Evolutionary conservation across 2,113 vertebrate species (phyloP).

Genomic region (Ptilonorhynchus violaceus): DNA sequence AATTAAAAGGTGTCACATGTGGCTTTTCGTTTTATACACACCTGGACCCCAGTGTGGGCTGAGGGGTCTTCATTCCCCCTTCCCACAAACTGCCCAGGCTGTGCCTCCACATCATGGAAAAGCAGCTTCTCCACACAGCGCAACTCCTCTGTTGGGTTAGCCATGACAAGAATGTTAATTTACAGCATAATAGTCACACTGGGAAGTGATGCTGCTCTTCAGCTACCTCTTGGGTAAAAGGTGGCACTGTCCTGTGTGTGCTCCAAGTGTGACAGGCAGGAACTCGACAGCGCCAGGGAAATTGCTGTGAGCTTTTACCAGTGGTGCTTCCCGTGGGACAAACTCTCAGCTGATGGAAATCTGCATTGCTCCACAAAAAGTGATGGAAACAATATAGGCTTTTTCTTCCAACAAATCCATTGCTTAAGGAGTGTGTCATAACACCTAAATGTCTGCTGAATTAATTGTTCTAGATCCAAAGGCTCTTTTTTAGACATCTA

Average conservation of each 20-base stretch:
- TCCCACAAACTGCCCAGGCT: neutral
- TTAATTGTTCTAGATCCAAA: neutral
- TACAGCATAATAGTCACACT: rapidly evolving
- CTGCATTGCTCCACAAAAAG: neutral
- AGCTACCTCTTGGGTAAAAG: neutral
- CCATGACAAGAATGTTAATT: neutral
- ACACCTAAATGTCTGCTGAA: neutral
- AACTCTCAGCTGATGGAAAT: neutral
- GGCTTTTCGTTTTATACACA: neutral
- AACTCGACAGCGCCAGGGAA: neutral
- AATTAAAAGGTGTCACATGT: rapidly evolving
- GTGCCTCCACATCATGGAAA: rapidly evolving
- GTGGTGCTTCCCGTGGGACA: neutral
- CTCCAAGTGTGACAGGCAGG: neutral
- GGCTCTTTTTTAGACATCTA: neutral
- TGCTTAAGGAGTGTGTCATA: neutral
- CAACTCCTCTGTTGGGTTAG: neutral
- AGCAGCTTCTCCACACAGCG: neutral
- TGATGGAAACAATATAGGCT: neutral
- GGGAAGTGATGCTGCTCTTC: neutral
- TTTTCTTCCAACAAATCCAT: neutral
- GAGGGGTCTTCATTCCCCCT: neutral
- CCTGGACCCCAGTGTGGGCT: rapidly evolving
- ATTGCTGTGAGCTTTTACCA: neutral
- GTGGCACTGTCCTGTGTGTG: neutral